Percentiles rank a stretch among this genome's conserved stretches.
phyloP scores from a whole-genome alignment of 2,888 invertebrate species.

The Xylophagus ater region DNA sequence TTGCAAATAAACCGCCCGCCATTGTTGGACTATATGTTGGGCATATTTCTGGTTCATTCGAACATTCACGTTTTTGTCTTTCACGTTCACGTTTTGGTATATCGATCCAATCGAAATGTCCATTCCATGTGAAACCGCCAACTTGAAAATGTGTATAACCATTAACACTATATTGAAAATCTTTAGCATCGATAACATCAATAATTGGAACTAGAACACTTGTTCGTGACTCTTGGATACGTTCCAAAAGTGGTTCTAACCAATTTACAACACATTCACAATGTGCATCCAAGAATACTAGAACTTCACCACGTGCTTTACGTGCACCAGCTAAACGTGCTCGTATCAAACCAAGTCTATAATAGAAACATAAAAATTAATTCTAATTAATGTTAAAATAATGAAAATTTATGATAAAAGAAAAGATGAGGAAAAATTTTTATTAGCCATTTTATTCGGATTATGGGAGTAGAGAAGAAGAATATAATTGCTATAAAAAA shows the following conservation, averaged over 20 bases:
- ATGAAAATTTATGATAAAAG: no score
- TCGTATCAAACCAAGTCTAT: conserved; percentile 73
- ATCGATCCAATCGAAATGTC: conserved; percentile 86
- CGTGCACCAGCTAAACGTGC: conserved; percentile 83
- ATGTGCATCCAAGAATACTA: conserved; percentile 85
- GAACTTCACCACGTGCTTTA: conserved; percentile 63
- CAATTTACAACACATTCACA: conserved; percentile 74
- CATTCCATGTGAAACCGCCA: conserved; percentile 58
- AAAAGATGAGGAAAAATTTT: no score
- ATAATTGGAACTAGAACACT: conserved; percentile 89
- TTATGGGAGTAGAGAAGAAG: no score
- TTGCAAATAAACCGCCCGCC: conserved; percentile 97
- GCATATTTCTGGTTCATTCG: conserved; percentile 30
- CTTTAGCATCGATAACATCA: conserved; percentile 71
- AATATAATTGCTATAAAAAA: no score
- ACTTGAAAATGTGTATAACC: conserved; percentile 39
- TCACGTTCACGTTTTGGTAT: conserved; percentile 34
- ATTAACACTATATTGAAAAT: conserved; percentile 39
- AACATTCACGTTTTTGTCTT: conserved; percentile 31
- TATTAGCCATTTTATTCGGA: no score
- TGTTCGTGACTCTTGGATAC: conserved; percentile 68
- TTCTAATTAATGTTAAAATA: no score
- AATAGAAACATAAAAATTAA: conserved; percentile 13
- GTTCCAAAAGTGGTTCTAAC: conserved; percentile 79
- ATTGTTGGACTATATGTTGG: conserved; percentile 74